phyloP scores from a whole-genome alignment of 2,888 invertebrate species.

The Mythimna lalbum region DNA sequence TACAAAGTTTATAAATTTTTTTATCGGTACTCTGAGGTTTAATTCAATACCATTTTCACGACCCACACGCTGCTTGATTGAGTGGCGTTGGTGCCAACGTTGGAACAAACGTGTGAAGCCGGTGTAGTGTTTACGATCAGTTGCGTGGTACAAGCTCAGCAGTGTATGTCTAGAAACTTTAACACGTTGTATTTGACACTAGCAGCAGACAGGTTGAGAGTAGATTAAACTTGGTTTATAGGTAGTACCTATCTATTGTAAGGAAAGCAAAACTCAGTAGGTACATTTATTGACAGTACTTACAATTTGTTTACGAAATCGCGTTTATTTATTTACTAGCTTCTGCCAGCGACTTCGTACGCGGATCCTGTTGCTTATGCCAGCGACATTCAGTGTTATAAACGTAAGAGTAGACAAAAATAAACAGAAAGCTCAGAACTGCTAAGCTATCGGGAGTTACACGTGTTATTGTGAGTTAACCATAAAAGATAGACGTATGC shows the following conservation, averaged over 20 bases:
- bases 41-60: not conserved
- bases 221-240: conserved; percentile 1
- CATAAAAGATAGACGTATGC: no score
- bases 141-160: conserved; percentile 25
- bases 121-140: conserved; percentile 12
- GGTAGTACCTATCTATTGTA: not conserved
- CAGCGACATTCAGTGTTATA: no score
- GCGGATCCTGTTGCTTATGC: no score
- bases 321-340: no score
- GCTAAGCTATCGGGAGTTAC: no score
- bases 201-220: not conserved
- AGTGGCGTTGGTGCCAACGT: not conserved
- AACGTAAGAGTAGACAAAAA: no score
- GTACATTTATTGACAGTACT: no score
- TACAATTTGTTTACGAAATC: no score
- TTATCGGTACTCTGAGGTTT: not conserved
- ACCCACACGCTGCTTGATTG: not conserved
- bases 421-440: no score
- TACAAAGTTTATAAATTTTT: no score
- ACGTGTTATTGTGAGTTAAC: no score
- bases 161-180: conserved; percentile 23
- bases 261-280: not conserved
- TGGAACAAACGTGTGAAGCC: not conserved
- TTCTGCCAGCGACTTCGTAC: no score
- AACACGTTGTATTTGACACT: conserved; percentile 19